Percentiles rank a stretch among this genome's conserved stretches.
Evolutionary conservation across 2,113 vertebrate genomes (phyloP).

Genomic region (Sigmodon hispidus): DNA sequence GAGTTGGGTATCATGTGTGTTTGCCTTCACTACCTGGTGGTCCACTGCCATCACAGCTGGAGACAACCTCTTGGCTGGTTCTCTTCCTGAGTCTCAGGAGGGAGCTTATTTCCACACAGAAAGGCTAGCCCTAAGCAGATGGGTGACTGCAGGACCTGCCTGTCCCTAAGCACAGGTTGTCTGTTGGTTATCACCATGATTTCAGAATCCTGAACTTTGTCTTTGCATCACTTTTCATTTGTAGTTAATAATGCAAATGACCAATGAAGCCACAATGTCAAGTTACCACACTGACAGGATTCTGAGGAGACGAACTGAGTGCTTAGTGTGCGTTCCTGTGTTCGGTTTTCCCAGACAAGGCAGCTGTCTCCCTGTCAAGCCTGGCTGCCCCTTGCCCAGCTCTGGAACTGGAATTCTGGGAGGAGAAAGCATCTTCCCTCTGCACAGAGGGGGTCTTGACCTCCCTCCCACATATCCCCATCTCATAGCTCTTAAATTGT

Average conservation of each 20-base stretch:
- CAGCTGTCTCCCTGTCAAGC: background rate
- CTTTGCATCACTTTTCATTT: background rate
- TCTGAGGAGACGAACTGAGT: background rate
- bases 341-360: background rate
- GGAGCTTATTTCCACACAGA: background rate
- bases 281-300: background rate
- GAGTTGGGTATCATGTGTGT: fast-evolving
- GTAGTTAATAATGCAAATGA: background rate
- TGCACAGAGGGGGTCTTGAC: background rate
- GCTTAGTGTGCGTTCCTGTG: background rate
- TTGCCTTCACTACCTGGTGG: background rate
- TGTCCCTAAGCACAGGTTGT: background rate
- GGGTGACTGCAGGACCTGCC: background rate
- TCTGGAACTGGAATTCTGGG: background rate
- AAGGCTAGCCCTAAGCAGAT: background rate
- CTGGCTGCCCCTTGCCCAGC: background rate
- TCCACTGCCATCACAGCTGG: background rate
- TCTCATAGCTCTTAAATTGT: background rate
- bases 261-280: background rate
- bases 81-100: background rate
- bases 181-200: background rate
- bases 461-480: background rate
- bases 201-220: background rate
- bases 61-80: background rate
- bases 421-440: background rate